Evolutionary conservation across 2,113 vertebrate species (phyloP).

Genomic region (Capreolus pygargus): DNA sequence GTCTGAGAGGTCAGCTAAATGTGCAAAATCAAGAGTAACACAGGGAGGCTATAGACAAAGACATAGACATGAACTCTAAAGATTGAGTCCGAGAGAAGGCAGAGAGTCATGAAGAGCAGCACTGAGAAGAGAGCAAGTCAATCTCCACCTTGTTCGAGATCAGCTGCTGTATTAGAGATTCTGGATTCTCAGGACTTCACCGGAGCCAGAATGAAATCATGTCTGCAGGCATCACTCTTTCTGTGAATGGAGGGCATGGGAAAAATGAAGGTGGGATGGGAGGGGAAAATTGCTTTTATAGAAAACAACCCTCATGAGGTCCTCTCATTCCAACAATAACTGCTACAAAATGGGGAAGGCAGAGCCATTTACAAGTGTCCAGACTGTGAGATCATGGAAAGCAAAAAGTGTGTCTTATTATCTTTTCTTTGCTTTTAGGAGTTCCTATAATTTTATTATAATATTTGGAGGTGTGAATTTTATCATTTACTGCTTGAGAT

Average conservation of each 20-base stretch:
- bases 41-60: not conserved
- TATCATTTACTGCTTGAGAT: not conserved
- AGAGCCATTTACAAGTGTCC: not conserved
- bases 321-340: not conserved
- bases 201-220: not conserved
- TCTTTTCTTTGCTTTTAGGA: not conserved
- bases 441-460: not conserved
- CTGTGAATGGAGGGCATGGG: not conserved
- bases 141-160: not conserved
- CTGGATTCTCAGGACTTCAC: not conserved
- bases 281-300: not conserved
- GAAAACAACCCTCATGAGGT: not conserved
- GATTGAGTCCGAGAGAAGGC: not conserved
- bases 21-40: not conserved
- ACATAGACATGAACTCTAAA: not conserved
- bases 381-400: not conserved
- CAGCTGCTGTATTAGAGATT: not conserved
- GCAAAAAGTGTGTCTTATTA: not conserved
- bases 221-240: not conserved
- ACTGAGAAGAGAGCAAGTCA: accelerated
- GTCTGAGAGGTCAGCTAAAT: not conserved
- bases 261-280: not conserved
- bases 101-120: not conserved
- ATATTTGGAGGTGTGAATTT: not conserved
- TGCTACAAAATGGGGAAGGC: not conserved